Conservation (phyloP, 2,797 vertebrate genomes). For the Aulostomus chinensis region DNA sequence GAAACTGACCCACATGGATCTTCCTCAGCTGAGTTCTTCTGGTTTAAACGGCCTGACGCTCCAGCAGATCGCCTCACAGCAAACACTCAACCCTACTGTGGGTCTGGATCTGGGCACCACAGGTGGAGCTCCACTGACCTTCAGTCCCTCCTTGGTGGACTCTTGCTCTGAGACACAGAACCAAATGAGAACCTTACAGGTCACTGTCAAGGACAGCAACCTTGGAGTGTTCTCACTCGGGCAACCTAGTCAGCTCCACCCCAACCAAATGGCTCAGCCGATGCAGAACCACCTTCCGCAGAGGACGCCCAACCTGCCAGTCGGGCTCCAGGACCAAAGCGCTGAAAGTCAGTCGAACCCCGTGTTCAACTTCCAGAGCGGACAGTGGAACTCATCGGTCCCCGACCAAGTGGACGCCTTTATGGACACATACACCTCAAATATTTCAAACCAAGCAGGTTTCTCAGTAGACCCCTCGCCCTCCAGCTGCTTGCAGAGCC, state of each 20-base stretch:
- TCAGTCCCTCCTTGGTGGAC: constrained; percentile 24
- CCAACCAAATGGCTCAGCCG: constrained; percentile 28
- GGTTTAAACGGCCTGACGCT: constrained; percentile 23
- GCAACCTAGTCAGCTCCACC: constrained; percentile 30
- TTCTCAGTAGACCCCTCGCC: constrained; percentile 15
- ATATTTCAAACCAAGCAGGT: constrained; percentile 44
- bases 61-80: constrained; percentile 29
- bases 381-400: constrained; percentile 50
- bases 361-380: constrained; percentile 29
- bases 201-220: constrained; percentile 16
- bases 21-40: constrained; percentile 35
- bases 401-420: constrained; percentile 20
- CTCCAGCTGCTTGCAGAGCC: constrained; percentile 37
- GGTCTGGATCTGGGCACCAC: constrained; percentile 3
- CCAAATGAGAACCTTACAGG: constrained; percentile 24
- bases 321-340: constrained; percentile 45
- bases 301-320: constrained; percentile 2
- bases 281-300: constrained; percentile 41
- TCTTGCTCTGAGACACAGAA: constrained; percentile 35
- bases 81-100: constrained; percentile 15
- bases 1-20: constrained; percentile 66
- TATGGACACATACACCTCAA: constrained; percentile 31
- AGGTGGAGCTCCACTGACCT: constrained; percentile 11
- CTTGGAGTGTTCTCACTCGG: constrained; percentile 9
- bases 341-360: constrained; percentile 9